Evolutionary conservation across 2,797 vertebrate species (phyloP).

Genomic region (Odontamblyopus lacepedii): DNA sequence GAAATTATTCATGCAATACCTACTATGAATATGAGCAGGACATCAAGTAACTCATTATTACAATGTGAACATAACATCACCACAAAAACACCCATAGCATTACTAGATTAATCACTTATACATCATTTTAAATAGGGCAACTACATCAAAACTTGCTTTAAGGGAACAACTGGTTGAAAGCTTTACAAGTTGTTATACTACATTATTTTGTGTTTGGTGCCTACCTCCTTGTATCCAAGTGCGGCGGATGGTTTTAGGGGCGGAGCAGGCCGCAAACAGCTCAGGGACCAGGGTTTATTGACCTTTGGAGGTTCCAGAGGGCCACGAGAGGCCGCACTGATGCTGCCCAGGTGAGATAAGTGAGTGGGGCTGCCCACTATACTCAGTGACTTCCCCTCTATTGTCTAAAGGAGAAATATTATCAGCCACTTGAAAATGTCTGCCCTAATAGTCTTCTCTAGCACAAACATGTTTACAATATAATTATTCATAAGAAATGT

Average conservation of each 20-base stretch:
- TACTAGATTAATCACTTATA: slow-evolving; percentile 21
- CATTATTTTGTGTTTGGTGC: background rate
- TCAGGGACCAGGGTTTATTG: slow-evolving; percentile 95
- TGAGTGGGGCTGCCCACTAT: slow-evolving; percentile 68
- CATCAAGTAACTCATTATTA: slow-evolving; percentile 24
- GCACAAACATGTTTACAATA: background rate
- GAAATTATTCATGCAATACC: slow-evolving; percentile 38
- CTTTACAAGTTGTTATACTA: background rate
- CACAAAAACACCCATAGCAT: slow-evolving; percentile 22
- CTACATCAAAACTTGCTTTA: background rate
- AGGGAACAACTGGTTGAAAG: background rate
- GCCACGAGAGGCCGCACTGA: slow-evolving; percentile 82
- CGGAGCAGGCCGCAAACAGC: slow-evolving; percentile 95
- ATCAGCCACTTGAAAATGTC: background rate
- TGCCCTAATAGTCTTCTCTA: background rate
- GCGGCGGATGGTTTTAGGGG: slow-evolving; percentile 96
- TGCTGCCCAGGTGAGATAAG: slow-evolving; percentile 78
- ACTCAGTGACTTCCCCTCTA: slow-evolving; percentile 69
- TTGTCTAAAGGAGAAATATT: slow-evolving; percentile 42
- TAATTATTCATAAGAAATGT: background rate
- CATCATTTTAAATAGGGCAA: background rate
- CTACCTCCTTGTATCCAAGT: slow-evolving; percentile 97
- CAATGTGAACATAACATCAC: slow-evolving; percentile 13
- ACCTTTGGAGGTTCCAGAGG: slow-evolving; percentile 92
- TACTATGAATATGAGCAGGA: slow-evolving; percentile 11